These are phyloP conservation scores for Ceriagrion tenellum DNA, from an alignment of 2,888 invertebrate genomes.

Conservation along the genomic window DNA sequence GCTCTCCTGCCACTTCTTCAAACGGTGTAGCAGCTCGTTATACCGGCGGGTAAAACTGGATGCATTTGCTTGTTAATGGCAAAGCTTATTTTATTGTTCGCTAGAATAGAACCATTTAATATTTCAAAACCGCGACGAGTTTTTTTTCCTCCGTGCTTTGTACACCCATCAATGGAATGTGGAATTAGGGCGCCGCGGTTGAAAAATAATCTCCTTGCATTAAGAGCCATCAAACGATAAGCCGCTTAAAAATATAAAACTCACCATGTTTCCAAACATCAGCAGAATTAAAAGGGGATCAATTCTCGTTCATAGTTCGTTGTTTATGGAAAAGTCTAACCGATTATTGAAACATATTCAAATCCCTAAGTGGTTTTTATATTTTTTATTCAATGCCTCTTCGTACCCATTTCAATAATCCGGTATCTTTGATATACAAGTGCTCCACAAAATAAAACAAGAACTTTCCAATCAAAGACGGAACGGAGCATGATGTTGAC, in stretches of 20 bases:
- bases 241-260: slow-evolving; percentile 1
- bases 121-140: neutral
- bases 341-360: neutral
- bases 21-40: neutral
- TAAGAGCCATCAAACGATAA: slow-evolving; percentile 9
- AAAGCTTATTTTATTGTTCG: neutral
- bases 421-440: neutral
- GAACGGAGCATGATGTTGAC: neutral
- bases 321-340: neutral
- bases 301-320: neutral
- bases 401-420: neutral
- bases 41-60: neutral
- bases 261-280: neutral
- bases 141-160: neutral
- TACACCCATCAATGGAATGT: neutral
- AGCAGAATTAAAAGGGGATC: neutral
- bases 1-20: neutral
- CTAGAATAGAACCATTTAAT: neutral
- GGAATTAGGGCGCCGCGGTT: neutral
- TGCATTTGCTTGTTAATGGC: neutral
- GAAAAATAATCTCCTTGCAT: slow-evolving; percentile 31
- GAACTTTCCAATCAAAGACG: neutral
- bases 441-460: neutral
- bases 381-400: neutral
- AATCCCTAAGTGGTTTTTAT: neutral